Base-by-base conservation (phyloP, 2,113 vertebrate genomes). In the Gavialis gangeticus region DNA sequence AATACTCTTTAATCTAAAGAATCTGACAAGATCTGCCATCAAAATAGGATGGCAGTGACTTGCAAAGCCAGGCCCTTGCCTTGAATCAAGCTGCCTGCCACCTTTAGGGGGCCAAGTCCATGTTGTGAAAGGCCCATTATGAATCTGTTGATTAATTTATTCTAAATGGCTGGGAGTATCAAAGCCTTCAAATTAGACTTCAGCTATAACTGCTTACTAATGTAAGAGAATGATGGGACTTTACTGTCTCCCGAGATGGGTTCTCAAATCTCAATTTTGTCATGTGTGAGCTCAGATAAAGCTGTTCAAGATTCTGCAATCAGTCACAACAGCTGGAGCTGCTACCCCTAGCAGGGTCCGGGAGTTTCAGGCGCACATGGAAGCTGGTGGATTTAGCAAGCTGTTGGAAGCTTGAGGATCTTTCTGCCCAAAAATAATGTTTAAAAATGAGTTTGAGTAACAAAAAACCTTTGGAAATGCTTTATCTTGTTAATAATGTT, bases 341-440 rank as follows among this genome's bases (percentile, higher is more conserved):
- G 12, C 7, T 2, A 0, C 3, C 0, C 7, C n/a, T 85, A 30
- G 27, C 2, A 0, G 0, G 1, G 9, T 11, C 66, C 18, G 12
- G 17, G n/a, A 24, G 2, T 27, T 28, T 5, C 3, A 4, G 28
- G 12, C 0, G 17, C 66, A 60, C 18, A 21, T 24, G 28, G 57
- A 24, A 55, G 18, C 3, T 28, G 5, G 24, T 0, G 3, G 28
- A 12, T 34, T 64, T 17, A 60, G 57, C 28, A 14, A 54, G 30
- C 9, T 67, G 18, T 10, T 67, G 15, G 46, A 78, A 24, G 2
- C 25, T 1, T 0, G 0, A 81, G 19, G 25, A 18, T 67, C 58
- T 11, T 28, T 18, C 37, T 13, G 57, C 56, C 60, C 16, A 24
- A 55, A 1, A 25, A n/a, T n/a, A 3, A 59, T 1, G 59, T 8